Evolutionary conservation across 2,113 vertebrate genomes (phyloP).

Genomic region (Andinoacara biseriatus): DNA sequence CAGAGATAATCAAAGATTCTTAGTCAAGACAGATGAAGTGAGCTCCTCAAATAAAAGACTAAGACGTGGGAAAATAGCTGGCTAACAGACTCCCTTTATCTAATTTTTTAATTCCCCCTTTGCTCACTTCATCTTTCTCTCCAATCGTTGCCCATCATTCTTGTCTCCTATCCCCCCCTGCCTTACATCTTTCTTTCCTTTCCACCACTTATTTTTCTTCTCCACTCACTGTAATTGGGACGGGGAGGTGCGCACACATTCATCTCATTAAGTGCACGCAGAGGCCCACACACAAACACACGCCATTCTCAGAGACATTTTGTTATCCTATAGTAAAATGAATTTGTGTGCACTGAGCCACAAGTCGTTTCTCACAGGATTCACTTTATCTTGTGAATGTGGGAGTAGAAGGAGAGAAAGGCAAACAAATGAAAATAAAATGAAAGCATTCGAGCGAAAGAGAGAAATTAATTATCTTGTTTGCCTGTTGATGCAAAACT

Average conservation of each 20-base stretch:
- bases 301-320: conserved; percentile 39
- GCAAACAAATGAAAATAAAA: conserved; percentile 72
- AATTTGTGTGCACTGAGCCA: conserved; percentile 42
- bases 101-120: conserved; percentile 29
- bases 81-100: conserved; percentile 55
- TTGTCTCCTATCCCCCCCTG: conserved; percentile 21
- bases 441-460: conserved; percentile 58
- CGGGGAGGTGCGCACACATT: conserved; percentile 46
- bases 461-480: conserved; percentile 70
- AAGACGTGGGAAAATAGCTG: conserved; percentile 31
- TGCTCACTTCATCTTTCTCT: conserved; percentile 34
- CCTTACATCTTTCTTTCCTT: conserved; percentile 41
- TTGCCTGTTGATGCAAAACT: conserved; percentile 53
- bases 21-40: conserved; percentile 49
- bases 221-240: conserved; percentile 70
- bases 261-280: conserved; percentile 62
- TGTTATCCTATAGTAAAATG: conserved; percentile 47
- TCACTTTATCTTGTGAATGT: conserved; percentile 51
- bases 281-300: conserved; percentile 27
- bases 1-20: conserved; percentile 35
- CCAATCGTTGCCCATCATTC: conserved; percentile 31
- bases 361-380: conserved; percentile 47
- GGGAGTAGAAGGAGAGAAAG: conserved; percentile 42
- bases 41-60: conserved; percentile 21
- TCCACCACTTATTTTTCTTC: conserved; percentile 56